phyloP scores from a whole-genome alignment of 2,888 invertebrate species.

The Drosophila incognita region DNA sequence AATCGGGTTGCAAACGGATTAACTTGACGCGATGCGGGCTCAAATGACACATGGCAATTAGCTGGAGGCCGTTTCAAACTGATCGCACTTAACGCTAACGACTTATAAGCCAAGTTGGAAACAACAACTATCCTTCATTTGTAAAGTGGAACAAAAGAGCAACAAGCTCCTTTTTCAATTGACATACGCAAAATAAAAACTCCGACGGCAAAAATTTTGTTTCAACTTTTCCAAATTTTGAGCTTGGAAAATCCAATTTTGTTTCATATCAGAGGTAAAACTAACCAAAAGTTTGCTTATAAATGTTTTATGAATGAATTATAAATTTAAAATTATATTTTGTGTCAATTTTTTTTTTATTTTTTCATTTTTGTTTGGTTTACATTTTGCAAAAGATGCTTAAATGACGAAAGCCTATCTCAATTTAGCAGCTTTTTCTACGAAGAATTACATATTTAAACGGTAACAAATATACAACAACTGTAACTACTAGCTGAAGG shows the following conservation, averaged over 20 bases:
- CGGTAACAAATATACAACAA: too few species aligned
- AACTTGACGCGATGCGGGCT: conserved; percentile 45
- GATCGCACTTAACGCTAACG: conserved; percentile 24
- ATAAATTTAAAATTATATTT: not conserved
- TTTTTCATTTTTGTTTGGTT: not conserved
- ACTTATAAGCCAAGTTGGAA: conserved; percentile 1
- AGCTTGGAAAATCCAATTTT: not conserved
- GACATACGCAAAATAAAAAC: conserved; percentile 31
- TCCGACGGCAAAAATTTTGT: conserved; percentile 57
- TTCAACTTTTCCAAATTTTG: conserved; percentile 8
- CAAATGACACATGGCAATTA: conserved; percentile 41
- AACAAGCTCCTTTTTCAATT: conserved; percentile 21
- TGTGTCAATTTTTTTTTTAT: not conserved
- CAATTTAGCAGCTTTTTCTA: not conserved
- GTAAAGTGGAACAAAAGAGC: conserved; percentile 37
- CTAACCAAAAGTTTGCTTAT: not conserved
- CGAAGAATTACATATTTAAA: too few species aligned
- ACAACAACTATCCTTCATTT: conserved; percentile 16
- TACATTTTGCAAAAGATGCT: not conserved
- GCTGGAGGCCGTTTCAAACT: conserved; percentile 34
- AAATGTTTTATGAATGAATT: not conserved
- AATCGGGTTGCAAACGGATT: conserved; percentile 58
- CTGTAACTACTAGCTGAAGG: not conserved
- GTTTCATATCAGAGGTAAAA: conserved; percentile 35
- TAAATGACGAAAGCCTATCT: not conserved